Base-by-base conservation (phyloP, 2,888 invertebrate species). In the Trichogramma evanescens region DNA sequence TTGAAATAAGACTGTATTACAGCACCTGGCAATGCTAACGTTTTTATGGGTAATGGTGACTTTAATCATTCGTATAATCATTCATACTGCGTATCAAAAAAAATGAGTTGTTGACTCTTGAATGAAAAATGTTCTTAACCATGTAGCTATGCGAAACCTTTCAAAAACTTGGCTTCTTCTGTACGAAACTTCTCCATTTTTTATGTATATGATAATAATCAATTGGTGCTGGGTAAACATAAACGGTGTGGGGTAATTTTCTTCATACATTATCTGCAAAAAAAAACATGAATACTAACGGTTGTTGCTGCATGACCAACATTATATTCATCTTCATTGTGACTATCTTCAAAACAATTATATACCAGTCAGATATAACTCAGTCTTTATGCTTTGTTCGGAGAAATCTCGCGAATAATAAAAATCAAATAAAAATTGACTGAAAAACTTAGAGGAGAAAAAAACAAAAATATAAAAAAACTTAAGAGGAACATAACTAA, bases 211-310 rank as follows among this genome's bases (percentile, higher is more conserved):
- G n/a, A 45, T 45, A n/a, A 2, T 69, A 68, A 71, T 70, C 69
- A 72, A 71, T 74, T 77, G 76, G 76, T 77, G 77, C 77, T 77
- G 77, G 76, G 74, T 72, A 72, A 68, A 71, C 66, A 64, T 64
- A 63, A 63, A 66, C 67, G 63, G 64, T 63, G 65, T 63, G 61
- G 63, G 66, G 65, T 63, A 54, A 61, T 66, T 70, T 74, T 26
- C 26, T 26, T 26, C 26, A 26, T 2, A 26, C 26, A 26, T 26
- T 26, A 26, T 26, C 3, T 26, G 2, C 1, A 26, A 26, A 2
- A 26, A 26, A 26, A 26, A 26, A 26, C 26, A 26, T 26, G 26
- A 26, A 26, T 26, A 77, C 75, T 76, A 76, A 76, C 71, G 73
- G 71, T 74, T 26, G 26, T 26, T 73, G 74, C 72, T 77, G 76